Conservation (phyloP, 2,797 vertebrate species). For the Agapornis canus region DNA sequence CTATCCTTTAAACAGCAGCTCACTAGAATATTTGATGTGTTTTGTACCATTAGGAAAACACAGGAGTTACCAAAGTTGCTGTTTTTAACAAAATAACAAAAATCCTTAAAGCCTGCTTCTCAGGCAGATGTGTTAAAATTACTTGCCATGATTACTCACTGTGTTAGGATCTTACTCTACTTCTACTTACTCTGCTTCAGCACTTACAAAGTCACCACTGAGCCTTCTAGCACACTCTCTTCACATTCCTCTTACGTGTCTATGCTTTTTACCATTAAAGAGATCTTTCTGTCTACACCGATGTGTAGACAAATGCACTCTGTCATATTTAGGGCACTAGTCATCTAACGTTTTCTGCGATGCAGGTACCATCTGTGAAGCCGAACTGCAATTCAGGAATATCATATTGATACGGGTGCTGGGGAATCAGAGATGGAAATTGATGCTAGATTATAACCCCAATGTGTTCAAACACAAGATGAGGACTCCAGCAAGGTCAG, state of each 20-base stretch:
- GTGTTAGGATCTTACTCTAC: neutral
- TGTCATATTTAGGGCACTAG: conserved; percentile 37
- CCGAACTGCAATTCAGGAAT: conserved; percentile 1
- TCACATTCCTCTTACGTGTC: neutral
- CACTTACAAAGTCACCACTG: neutral
- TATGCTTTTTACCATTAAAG: conserved; percentile 19
- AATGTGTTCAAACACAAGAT: neutral
- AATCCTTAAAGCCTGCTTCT: neutral
- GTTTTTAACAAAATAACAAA: neutral
- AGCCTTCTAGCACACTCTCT: neutral
- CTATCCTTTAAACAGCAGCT: neutral
- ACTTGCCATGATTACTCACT: neutral
- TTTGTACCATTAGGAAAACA: neutral
- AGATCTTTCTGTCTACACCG: neutral
- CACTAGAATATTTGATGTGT: neutral
- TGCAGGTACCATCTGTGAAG: conserved; percentile 53
- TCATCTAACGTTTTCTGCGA: conserved; percentile 3
- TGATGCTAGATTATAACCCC: conserved; percentile 33
- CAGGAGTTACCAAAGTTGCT: neutral
- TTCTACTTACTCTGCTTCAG: neutral
- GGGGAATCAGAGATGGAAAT: neutral
- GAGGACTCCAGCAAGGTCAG: neutral
- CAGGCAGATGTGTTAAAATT: neutral
- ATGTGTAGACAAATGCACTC: conserved; percentile 3
- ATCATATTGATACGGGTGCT: neutral